phyloP scores from a whole-genome alignment of 2,113 vertebrate genomes.

The Pterophyllum scalare region DNA sequence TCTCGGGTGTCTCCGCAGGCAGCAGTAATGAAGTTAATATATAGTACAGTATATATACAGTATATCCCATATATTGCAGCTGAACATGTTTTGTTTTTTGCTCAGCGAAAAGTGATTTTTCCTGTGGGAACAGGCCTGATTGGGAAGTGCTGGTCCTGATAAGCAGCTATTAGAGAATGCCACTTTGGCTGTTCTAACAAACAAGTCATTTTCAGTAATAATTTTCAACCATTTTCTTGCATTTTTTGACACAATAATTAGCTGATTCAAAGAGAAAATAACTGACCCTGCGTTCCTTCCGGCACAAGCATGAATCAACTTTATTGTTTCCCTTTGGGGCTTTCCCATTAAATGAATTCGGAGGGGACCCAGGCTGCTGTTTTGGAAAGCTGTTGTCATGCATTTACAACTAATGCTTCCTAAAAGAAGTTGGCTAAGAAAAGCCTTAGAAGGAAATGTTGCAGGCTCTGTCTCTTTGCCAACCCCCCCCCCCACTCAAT shows the following conservation, averaged over 20 bases:
- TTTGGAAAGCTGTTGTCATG: conserved; percentile 1
- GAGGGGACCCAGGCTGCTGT: neutral
- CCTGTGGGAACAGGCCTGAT: neutral
- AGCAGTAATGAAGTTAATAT: neutral
- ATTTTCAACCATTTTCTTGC: neutral
- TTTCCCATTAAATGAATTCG: conserved; percentile 7
- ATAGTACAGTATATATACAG: neutral
- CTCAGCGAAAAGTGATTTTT: neutral
- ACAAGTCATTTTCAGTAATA: neutral
- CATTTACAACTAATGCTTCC: conserved; percentile 8
- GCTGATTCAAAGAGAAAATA: neutral
- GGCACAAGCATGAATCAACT: neutral
- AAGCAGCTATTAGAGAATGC: neutral
- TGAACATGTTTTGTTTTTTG: neutral
- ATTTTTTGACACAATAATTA: neutral
- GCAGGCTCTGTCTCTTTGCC: conserved; percentile 46
- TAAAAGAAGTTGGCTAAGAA: conserved; percentile 14
- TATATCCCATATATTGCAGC: neutral
- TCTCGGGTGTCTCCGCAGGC: too few species aligned
- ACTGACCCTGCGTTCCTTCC: neutral
- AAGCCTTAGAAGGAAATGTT: conserved; percentile 55
- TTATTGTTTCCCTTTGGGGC: neutral
- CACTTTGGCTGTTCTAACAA: neutral
- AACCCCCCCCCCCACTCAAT: conserved; percentile 56
- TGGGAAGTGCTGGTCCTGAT: neutral